These are phyloP conservation scores for Acropternis orthonyx DNA, from an alignment of 2,797 vertebrate genomes.

Conservation along the genomic window DNA sequence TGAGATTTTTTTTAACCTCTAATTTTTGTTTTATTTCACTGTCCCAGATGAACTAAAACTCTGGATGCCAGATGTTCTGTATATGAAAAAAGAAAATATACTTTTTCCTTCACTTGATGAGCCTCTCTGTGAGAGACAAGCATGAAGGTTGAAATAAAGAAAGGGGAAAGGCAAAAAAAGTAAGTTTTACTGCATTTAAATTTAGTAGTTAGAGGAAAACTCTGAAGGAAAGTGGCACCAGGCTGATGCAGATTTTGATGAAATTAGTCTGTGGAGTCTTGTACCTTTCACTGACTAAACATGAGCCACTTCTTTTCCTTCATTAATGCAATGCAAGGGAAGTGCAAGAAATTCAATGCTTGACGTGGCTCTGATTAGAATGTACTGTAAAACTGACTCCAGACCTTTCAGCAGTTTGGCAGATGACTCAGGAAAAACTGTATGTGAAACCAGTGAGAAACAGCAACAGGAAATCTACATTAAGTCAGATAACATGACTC, in stretches of 20 bases:
- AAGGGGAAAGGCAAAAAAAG: background rate
- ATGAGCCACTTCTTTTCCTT: background rate
- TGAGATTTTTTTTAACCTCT: background rate
- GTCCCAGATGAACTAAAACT: background rate
- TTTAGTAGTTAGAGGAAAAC: background rate
- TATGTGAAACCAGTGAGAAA: conserved; percentile 1
- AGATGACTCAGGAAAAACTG: conserved; percentile 25
- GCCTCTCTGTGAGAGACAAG: background rate
- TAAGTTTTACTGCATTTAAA: background rate
- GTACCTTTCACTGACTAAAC: background rate
- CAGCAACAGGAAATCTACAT: conserved; percentile 17
- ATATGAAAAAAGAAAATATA: background rate
- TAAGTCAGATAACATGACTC: background rate
- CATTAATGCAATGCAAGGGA: background rate
- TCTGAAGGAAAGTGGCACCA: background rate
- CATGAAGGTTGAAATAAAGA: background rate
- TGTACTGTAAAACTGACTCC: conserved; percentile 4
- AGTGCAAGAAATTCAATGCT: background rate
- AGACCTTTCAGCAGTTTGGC: background rate
- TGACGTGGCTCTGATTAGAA: background rate
- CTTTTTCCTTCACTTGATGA: background rate
- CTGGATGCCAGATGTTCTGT: background rate
- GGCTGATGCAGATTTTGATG: background rate
- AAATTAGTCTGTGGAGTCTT: conserved; percentile 3
- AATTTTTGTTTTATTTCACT: background rate